A percentile compares a stretch with the other conserved stretches of the same genome.
phyloP scores from a whole-genome alignment of 2,888 invertebrate species.

The Aricia artaxerxes region DNA sequence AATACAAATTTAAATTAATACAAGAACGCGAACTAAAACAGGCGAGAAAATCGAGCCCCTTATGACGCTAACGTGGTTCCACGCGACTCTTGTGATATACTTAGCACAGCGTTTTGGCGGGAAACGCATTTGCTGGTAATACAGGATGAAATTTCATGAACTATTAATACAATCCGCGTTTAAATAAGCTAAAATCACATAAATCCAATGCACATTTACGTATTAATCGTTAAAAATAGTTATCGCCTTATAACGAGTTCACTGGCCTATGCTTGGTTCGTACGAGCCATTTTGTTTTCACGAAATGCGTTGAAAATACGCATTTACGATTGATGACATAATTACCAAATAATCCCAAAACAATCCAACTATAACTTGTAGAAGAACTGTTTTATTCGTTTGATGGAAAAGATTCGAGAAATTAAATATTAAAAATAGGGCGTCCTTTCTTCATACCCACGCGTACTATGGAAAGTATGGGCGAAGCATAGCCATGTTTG shows the following conservation, averaged over 20 bases:
- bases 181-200: slow-evolving; percentile 39
- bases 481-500: slow-evolving; percentile 79
- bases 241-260: slow-evolving; percentile 77
- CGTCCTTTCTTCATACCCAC: slow-evolving; percentile 74
- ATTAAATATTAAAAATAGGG: slow-evolving; percentile 77
- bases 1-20: slow-evolving; percentile 37
- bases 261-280: slow-evolving; percentile 77
- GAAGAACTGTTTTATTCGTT: slow-evolving; percentile 72
- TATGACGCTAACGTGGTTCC: slow-evolving; percentile 52
- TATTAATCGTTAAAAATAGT: slow-evolving; percentile 55
- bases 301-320: slow-evolving; percentile 78
- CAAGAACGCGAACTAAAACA: slow-evolving; percentile 58
- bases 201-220: slow-evolving; percentile 44
- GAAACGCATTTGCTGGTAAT: slow-evolving; percentile 61
- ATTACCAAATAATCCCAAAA: slow-evolving; percentile 70
- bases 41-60: slow-evolving; percentile 46
- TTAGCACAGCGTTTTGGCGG: slow-evolving; percentile 77
- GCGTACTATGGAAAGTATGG: slow-evolving; percentile 76
- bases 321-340: slow-evolving; percentile 71
- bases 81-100: slow-evolving; percentile 54
- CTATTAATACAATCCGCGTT: slow-evolving; percentile 39
- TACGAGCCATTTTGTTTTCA: slow-evolving; percentile 81
- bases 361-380: slow-evolving; percentile 69
- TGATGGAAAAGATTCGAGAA: slow-evolving; percentile 77
- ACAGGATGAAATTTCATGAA: slow-evolving; percentile 40